Evolutionary conservation across 2,888 invertebrate genomes (phyloP), one percentile per base, ranked within the genome.

Genomic region (Dynastes hyllus): DNA sequence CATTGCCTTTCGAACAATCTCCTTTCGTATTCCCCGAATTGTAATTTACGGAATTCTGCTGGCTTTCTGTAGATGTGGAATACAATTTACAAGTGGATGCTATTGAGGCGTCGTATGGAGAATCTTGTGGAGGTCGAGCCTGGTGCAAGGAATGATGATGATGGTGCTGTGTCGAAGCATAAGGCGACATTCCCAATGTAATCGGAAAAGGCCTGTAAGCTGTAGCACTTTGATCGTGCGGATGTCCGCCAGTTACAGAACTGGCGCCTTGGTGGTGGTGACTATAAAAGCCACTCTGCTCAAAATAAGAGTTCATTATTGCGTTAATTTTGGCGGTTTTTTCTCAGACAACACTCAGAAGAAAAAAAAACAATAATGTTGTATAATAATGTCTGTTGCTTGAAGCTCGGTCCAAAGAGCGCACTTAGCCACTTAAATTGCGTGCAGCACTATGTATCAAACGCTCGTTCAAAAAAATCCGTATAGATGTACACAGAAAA

Each of bases 211-310:
- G 95, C 87, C 96, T 92, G 89, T 96, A 96, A 63, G 93, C 93
- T 76, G 93, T 93, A 83, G 93, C 91, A 89, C 95, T 94, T 84
- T 96, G 95, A 85, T 93, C 93, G 83, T 92, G 92, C 82, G 92
- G 92, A 81, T 93, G 91, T 65, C 90, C 90, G 71, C 91, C 90
- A 83, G 91, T 86, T 86, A 93, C 90, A 89, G 92, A 91, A 80
- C 93, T 92, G 84, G 93, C 92, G 81, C 93, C 92, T 91, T 96
- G 94, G 88, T 96, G 96, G 90, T 96, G 96, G 87, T 94, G 92
- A 87, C 97, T 96, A 92, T 97, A 97, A 92, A 97, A 97, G 90
- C 97, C 97, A 90, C 95, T 95, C 92, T 97, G 97, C 92, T 97
- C 97, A 90, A 97, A 97, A 90, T 97, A 97, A 89, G 97, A 97